Conservation (phyloP, 92 coral and sea anemone species). For the Parazoanthus atlanticus region DNA sequence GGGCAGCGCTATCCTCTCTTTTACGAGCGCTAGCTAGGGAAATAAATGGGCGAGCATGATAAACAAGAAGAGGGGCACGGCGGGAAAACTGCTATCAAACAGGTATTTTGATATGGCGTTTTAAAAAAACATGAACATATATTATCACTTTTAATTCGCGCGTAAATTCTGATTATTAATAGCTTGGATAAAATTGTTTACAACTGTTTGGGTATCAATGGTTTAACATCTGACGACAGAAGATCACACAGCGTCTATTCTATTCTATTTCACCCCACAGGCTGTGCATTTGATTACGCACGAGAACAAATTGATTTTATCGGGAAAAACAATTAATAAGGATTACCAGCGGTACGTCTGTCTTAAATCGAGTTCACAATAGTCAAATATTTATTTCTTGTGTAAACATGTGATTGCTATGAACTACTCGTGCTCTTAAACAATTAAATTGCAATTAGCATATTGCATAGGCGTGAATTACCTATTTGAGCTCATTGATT, state of each 20-base stretch:
- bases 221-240: neutral
- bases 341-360: neutral
- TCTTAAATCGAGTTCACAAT: neutral
- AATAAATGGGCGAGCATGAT: too few relatives aligned
- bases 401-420: neutral
- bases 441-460: conserved; percentile 4
- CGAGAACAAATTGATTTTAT: neutral
- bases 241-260: neutral
- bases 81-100: too few relatives aligned
- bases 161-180: neutral
- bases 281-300: neutral
- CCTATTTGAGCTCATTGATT: neutral
- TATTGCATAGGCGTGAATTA: neutral
- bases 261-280: neutral
- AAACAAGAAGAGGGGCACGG: too few relatives aligned
- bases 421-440: neutral
- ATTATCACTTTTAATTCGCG: neutral
- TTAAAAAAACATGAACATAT: too few relatives aligned
- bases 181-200: too few relatives aligned
- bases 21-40: too few relatives aligned
- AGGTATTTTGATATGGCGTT: too few relatives aligned
- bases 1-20: too few relatives aligned
- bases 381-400: conserved; percentile 8
- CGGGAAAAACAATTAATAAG: neutral
- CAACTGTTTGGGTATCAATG: neutral